Evolutionary conservation across 2,113 vertebrate genomes (phyloP).

Genomic region (Toxotes chatareus): DNA sequence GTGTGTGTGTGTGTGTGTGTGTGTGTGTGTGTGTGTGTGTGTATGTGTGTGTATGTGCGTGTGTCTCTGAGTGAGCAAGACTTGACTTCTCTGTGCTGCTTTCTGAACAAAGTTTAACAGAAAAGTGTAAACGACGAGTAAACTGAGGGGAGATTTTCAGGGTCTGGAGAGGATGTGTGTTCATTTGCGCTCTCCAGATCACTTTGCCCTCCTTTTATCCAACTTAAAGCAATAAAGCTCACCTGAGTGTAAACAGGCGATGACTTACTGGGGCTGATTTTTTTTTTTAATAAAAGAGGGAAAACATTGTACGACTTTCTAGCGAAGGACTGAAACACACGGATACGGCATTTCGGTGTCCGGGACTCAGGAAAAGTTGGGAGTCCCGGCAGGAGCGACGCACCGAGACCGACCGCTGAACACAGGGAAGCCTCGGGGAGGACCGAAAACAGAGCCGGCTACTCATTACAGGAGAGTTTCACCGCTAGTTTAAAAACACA

Average conservation of each 20-base stretch:
- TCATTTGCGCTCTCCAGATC: background rate
- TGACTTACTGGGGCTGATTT: background rate
- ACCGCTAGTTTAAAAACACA: background rate
- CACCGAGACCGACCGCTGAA: slow-evolving; percentile 29
- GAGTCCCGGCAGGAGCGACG: slow-evolving; percentile 41
- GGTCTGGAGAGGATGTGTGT: slow-evolving; percentile 5
- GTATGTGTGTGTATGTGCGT: background rate
- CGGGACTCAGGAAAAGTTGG: slow-evolving; percentile 42
- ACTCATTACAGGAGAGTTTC: background rate
- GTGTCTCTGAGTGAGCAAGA: background rate
- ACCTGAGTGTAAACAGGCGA: background rate
- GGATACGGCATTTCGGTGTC: background rate
- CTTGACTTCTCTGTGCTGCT: background rate
- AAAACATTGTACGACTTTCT: background rate
- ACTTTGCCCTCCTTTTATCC: slow-evolving; percentile 12
- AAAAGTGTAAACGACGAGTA: background rate
- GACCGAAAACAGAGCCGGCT: background rate
- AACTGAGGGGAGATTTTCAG: background rate
- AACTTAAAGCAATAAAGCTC: background rate
- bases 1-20: background rate
- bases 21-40: slow-evolving; percentile 4
- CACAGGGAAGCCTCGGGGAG: slow-evolving; percentile 7
- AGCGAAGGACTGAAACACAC: background rate
- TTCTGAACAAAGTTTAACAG: background rate
- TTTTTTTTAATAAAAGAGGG: slow-evolving; percentile 5